These are phyloP conservation scores for Elysia chlorotica DNA, from an alignment of 1,140 invertebrate genomes.

Conservation along the genomic window DNA sequence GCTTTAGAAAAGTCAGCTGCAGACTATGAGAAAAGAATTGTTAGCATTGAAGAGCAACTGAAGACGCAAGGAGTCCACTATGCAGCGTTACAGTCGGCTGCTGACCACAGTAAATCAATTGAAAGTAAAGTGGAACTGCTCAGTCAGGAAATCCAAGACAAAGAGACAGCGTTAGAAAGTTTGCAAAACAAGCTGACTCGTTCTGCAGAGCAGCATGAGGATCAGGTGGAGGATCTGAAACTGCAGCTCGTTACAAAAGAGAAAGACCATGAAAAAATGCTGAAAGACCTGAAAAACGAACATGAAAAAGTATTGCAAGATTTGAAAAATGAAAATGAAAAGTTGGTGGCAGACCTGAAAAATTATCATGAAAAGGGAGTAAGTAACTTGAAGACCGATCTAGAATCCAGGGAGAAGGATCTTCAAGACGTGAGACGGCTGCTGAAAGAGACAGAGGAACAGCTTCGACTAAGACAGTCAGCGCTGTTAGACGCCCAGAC, in stretches of 20 bases:
- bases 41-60: neutral
- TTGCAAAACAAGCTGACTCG: neutral
- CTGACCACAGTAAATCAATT: neutral
- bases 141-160: neutral
- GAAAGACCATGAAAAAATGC: too few species aligned
- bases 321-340: too few species aligned
- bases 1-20: neutral
- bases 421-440: slow-evolving; percentile 7
- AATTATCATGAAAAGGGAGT: too few species aligned
- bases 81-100: neutral
- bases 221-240: neutral
- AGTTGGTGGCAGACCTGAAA: too few species aligned
- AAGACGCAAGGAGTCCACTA: neutral
- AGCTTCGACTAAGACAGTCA: slow-evolving; percentile 5
- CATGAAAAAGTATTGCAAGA: neutral
- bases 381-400: too few species aligned
- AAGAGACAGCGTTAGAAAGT: neutral
- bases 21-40: neutral
- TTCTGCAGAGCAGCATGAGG: neutral
- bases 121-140: too few species aligned
- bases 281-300: too few species aligned
- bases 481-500: slow-evolving; percentile 12
- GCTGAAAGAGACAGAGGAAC: slow-evolving; percentile 15
- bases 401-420: slow-evolving; percentile 10
- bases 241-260: neutral